These are phyloP conservation scores for Oophaga pumilio DNA, from an alignment of 2,113 vertebrate genomes.

Conservation along the genomic window DNA sequence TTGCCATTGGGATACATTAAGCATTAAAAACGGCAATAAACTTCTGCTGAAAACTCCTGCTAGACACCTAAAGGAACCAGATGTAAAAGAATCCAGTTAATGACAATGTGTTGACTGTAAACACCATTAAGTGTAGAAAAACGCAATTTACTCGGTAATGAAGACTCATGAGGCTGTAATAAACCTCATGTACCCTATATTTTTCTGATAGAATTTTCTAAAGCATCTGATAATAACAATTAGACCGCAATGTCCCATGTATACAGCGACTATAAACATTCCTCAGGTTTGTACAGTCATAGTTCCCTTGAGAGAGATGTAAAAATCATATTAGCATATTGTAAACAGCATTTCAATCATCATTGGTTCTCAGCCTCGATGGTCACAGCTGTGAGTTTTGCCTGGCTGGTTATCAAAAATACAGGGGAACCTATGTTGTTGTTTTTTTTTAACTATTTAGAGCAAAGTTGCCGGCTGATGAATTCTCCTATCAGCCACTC, in stretches of 20 bases:
- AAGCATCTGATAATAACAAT: conserved; percentile 11
- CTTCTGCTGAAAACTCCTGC: not conserved
- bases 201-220: not conserved
- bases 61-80: not conserved
- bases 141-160: conserved; percentile 9
- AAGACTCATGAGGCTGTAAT: conserved; percentile 12
- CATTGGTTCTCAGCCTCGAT: too few species aligned
- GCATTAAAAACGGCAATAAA: not conserved
- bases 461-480: too few species aligned
- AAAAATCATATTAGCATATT: not conserved
- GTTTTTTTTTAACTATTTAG: too few species aligned
- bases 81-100: not conserved
- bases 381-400: too few species aligned
- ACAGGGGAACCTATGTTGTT: too few species aligned
- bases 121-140: conserved; percentile 9
- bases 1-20: not conserved
- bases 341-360: too few species aligned
- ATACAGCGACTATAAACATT: conserved; percentile 4
- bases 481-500: too few species aligned
- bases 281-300: not conserved
- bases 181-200: conserved; percentile 14
- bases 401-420: too few species aligned
- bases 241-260: not conserved
- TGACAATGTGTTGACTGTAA: not conserved
- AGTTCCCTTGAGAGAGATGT: not conserved